Evolutionary conservation across 37 sponge, comb jelly and placozoan species (phyloP).

Genomic region (Eunapius fragilis): DNA sequence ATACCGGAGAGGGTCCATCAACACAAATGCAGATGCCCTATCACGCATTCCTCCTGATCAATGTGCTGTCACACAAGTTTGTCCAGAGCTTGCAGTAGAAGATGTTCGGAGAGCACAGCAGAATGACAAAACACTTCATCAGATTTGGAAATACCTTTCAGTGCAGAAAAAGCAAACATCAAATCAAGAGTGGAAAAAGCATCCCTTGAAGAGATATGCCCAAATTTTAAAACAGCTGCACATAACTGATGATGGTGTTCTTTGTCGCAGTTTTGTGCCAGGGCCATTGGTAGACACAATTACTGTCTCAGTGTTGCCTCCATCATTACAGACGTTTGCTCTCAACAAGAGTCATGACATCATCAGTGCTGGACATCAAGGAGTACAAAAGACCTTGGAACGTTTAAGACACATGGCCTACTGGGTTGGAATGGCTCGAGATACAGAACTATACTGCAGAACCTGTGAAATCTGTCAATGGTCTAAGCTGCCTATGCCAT

Average conservation of each 20-base stretch:
- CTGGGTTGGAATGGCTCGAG: slow-evolving; percentile 61
- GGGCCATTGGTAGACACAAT: slow-evolving; percentile 14
- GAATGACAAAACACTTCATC: neutral
- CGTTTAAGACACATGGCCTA: slow-evolving; percentile 29
- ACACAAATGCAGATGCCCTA: slow-evolving; percentile 68
- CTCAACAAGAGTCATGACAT: slow-evolving; percentile 25
- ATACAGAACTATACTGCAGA: slow-evolving; percentile 45
- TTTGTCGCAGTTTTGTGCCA: slow-evolving; percentile 41
- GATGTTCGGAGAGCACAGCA: neutral
- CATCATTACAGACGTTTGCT: neutral
- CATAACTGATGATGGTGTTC: slow-evolving; percentile 33
- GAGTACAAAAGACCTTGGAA: slow-evolving; percentile 57
- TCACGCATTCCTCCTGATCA: neutral
- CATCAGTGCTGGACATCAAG: slow-evolving; percentile 40
- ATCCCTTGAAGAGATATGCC: slow-evolving; percentile 41
- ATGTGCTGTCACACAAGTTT: slow-evolving; percentile 4
- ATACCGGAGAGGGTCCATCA: slow-evolving; percentile 42
- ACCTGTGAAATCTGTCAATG: slow-evolving; percentile 40
- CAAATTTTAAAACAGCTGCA: slow-evolving; percentile 54
- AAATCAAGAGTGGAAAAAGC: too few species aligned
- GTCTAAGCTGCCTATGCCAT: slow-evolving; percentile 27
- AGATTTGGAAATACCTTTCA: neutral
- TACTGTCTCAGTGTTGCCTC: slow-evolving; percentile 39
- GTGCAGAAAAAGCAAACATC: neutral
- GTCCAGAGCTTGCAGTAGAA: neutral